Percentiles rank a stretch among this genome's conserved stretches.
Evolutionary conservation across 2,888 invertebrate genomes (phyloP).

Genomic region (Sicus ferrugineus): DNA sequence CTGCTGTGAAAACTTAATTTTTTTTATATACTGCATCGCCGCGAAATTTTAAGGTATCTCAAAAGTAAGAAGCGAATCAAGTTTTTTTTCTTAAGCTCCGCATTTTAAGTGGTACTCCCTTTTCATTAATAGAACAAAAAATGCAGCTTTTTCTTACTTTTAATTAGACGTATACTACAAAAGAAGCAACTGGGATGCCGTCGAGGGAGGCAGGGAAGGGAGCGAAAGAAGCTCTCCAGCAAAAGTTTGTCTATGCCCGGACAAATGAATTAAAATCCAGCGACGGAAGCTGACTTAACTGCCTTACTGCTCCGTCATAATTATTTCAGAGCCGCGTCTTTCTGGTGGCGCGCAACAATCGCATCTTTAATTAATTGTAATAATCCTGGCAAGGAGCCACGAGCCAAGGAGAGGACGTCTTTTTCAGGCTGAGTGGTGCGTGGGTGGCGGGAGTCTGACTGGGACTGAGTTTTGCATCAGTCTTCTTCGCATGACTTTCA

Average conservation of each 20-base stretch:
- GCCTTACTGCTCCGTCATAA: slow-evolving; percentile 1
- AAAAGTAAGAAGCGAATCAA: too few species aligned
- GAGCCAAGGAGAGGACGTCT: slow-evolving; percentile 11
- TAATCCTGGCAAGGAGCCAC: slow-evolving; percentile 28
- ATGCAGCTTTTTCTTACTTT: background rate
- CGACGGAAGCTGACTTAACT: slow-evolving; percentile 8
- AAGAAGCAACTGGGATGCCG: background rate
- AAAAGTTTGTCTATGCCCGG: slow-evolving; percentile 15
- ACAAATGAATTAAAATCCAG: slow-evolving; percentile 4
- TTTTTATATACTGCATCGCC: too few species aligned
- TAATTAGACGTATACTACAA: background rate
- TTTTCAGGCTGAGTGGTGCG: background rate
- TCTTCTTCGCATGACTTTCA: too few species aligned
- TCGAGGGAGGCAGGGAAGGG: background rate
- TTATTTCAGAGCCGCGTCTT: slow-evolving; percentile 14
- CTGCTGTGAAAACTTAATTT: too few species aligned
- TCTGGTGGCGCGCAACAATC: slow-evolving; percentile 5
- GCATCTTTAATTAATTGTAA: slow-evolving; percentile 32
- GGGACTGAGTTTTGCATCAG: too few species aligned
- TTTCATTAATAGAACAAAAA: background rate
- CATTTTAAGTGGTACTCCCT: background rate
- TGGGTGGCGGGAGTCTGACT: background rate
- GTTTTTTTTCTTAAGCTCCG: too few species aligned
- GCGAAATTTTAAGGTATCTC: too few species aligned
- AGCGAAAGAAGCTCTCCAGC: background rate